A percentile compares a stretch with the other conserved stretches of the same genome.
phyloP scores from a whole-genome alignment of 1,140 invertebrate genomes.

The Bombyx mandarina region DNA sequence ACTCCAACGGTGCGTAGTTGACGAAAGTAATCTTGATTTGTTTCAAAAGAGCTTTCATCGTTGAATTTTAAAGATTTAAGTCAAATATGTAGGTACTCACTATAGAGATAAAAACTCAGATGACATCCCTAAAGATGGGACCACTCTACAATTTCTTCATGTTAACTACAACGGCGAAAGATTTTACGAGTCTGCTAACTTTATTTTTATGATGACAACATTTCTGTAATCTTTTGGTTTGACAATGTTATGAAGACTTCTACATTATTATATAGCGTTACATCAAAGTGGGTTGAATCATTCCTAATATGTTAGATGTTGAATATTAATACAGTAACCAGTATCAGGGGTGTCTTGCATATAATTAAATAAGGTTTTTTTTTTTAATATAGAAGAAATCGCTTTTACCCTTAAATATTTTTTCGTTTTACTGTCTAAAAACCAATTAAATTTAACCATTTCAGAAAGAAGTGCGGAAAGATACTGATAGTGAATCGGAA shows the following conservation, averaged over 20 bases:
- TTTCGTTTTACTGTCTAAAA: not conserved
- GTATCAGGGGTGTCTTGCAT: not conserved
- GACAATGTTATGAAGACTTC: not conserved
- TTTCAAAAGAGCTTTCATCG: no score
- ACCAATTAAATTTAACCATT: not conserved
- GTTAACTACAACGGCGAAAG: slow-evolving; percentile 8
- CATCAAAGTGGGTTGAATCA: no score
- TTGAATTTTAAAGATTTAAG: no score
- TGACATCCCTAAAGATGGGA: no score
- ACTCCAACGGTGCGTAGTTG: no score
- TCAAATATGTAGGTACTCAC: no score
- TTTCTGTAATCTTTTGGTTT: not conserved
- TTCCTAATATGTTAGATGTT: no score
- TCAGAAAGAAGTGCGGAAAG: not conserved
- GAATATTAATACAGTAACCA: no score
- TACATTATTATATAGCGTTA: no score
- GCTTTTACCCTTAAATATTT: not conserved
- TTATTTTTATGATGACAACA: slow-evolving; percentile 2
- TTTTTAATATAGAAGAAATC: not conserved
- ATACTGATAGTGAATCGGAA: slow-evolving; percentile 22
- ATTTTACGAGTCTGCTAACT: slow-evolving; percentile 2
- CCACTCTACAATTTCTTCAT: slow-evolving; percentile 6
- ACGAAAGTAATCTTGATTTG: no score
- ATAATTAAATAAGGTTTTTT: not conserved
- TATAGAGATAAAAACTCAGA: no score